Conservation (phyloP, 2,888 invertebrate species). For the Marronus borbonicus region DNA sequence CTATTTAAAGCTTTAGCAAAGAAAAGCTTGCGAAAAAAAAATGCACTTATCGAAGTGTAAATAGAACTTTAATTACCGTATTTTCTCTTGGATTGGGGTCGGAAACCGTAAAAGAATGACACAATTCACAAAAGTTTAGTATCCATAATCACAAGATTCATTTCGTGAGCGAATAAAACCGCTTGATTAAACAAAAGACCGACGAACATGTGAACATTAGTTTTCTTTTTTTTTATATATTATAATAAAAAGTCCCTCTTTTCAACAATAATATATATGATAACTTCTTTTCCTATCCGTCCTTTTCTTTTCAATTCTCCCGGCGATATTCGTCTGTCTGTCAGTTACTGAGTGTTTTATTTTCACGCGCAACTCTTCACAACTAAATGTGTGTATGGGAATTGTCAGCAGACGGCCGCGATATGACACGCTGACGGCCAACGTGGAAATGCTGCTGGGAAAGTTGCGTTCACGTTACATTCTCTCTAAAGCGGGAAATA, state of each 20-base stretch:
- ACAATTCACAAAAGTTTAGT: conserved; percentile 35
- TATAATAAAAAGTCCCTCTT: no score
- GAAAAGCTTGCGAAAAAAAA: neutral
- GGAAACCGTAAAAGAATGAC: conserved; percentile 10
- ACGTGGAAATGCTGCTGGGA: conserved; percentile 58
- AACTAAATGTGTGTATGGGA: neutral
- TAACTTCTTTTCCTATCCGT: neutral
- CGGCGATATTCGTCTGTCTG: neutral
- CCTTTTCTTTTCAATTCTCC: conserved; percentile 13
- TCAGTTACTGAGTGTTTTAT: neutral
- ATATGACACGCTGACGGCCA: conserved; percentile 55
- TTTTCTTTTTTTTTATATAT: neutral
- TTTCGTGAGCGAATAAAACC: neutral
- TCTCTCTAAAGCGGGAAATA: conserved; percentile 47
- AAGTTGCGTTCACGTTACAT: conserved; percentile 50
- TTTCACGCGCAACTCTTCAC: conserved; percentile 11
- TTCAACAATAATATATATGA: no score
- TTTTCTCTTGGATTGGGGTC: conserved; percentile 18
- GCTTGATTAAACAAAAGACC: conserved; percentile 15
- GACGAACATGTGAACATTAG: conserved; percentile 10
- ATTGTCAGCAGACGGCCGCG: conserved; percentile 39
- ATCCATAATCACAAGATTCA: conserved; percentile 6
- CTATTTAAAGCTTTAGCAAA: conserved; percentile 12
- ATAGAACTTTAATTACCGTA: conserved; percentile 20
- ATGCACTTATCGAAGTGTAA: neutral